Base-by-base conservation (phyloP, 2,888 invertebrate species). In the Epirrita christyi region DNA sequence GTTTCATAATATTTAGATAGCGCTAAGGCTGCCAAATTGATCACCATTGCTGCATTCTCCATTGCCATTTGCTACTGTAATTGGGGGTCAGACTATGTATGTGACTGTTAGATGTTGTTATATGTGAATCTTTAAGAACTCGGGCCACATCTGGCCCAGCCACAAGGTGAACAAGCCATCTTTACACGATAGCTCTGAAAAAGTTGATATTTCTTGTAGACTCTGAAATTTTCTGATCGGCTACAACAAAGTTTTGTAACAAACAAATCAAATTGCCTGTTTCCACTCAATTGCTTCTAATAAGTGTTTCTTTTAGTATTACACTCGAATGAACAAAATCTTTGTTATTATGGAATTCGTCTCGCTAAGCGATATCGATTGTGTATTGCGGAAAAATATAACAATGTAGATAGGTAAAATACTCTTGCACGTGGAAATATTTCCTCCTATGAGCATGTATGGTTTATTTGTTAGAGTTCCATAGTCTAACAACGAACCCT, bases 381-480 rank as follows among this genome's bases (percentile, higher is more conserved):
- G 43, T 28, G 43, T 28, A 11, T 34, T 41, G 49, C 34, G 42
- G 41, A 50, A 42, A 50, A 47, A 37, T 28, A 37, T n/a, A 27
- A 41, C 32, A 11, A 34, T 15, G 21, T 36, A 49, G 10, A 9
- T 36, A 14, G 5, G 37, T 28, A 37, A n/a, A n/a, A 21, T 4
- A 3, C 21, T 21, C 21, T 21, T 21, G 21, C 1, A 41, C 21
- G 38, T 40, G 29, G 29, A 45, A 28, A 13, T 44, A 13, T 50
- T 55, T 45, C 45, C 45, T 55, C 40, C 15, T 50, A 50, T 38
- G 32, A 44, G 15, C 28, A 14, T 13, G 9, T 8, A 32, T 40
- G 13, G 7, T 14, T 10, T 15, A 15, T 48, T 47, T 32, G 21
- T 21, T 3, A 21, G 4, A 4, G 21, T 21, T 21, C 4, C n/a